Evolutionary conservation across 1,140 invertebrate species (phyloP).

Genomic region (Vanessa atalanta): DNA sequence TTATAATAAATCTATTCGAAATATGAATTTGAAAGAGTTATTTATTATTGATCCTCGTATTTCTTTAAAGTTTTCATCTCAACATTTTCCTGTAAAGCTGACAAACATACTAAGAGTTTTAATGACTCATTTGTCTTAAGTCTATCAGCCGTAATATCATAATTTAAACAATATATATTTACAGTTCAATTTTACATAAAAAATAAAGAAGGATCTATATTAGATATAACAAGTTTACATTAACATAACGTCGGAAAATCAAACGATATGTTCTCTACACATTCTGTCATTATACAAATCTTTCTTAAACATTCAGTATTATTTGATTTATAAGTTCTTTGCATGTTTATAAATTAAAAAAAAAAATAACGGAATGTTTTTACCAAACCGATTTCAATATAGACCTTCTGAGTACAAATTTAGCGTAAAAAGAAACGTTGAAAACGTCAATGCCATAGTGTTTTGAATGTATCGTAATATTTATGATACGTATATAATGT

Average conservation of each 20-base stretch:
- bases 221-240: not conserved
- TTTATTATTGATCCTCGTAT: too few species aligned
- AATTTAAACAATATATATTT: slow-evolving; percentile 1
- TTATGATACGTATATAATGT: too few species aligned
- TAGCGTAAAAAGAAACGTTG: too few species aligned
- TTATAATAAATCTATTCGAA: too few species aligned
- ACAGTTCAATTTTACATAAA: not conserved
- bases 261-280: not conserved
- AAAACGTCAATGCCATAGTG: too few species aligned
- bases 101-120: too few species aligned
- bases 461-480: too few species aligned
- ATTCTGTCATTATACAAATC: not conserved
- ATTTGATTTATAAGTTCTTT: not conserved
- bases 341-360: not conserved
- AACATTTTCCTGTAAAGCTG: too few species aligned
- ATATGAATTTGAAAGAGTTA: too few species aligned
- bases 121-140: too few species aligned
- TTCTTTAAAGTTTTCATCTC: too few species aligned
- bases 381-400: not conserved
- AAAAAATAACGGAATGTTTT: not conserved
- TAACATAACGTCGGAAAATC: not conserved
- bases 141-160: not conserved
- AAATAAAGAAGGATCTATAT: not conserved
- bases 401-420: too few species aligned
- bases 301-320: not conserved